Evolutionary conservation across 37 sponge, comb jelly and placozoan genomes (phyloP), one percentile per base, ranked within the genome.

Genomic region (Cliona cf. orientalis): DNA sequence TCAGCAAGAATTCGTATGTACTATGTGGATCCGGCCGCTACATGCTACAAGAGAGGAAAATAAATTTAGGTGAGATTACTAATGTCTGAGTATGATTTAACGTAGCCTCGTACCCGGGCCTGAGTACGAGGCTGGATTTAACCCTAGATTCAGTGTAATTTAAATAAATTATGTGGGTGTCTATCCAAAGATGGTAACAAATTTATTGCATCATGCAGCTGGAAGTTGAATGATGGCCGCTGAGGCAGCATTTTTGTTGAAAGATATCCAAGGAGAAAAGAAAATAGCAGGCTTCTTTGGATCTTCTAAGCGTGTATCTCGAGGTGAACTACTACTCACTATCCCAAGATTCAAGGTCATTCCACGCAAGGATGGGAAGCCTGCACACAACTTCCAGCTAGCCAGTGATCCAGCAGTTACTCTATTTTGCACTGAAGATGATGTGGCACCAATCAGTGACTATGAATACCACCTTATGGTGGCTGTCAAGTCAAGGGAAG

Each of bases 381-480:
- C 31, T 21, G 25, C 68, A 2, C 34, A 79, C 56, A 79, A 80
- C 60, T 80, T 38, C 70, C 57, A 28, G 6, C 25, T 58, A 25
- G 31, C 2, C n/a, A 68, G 55, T 35, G 81, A 75, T 53, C n/a
- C 58, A 0, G 17, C 57, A n/a, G 49, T 74, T 23, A 34, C 55
- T 1, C 29, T 66, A 19, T 36, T 67, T 5, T 33, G 39, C 39
- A 22, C 14, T 46, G 67, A 58, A 0, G 43, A 65, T 0, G 53
- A 67, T 31, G 25, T 84, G 28, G 76, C 84, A 4, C 76, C 76
- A 57, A 66, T 84, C 3, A 17, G 26, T 2, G 63, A 45, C 36
- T 19, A 46, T 36, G 82, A 82, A n/a, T 77, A 46, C 61, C 37
- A 28, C 5, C 67, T 85, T 5, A 35, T 85, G 71, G 62, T 44